phyloP scores from a whole-genome alignment of 2,888 invertebrate species.

The Polia nebulosa region DNA sequence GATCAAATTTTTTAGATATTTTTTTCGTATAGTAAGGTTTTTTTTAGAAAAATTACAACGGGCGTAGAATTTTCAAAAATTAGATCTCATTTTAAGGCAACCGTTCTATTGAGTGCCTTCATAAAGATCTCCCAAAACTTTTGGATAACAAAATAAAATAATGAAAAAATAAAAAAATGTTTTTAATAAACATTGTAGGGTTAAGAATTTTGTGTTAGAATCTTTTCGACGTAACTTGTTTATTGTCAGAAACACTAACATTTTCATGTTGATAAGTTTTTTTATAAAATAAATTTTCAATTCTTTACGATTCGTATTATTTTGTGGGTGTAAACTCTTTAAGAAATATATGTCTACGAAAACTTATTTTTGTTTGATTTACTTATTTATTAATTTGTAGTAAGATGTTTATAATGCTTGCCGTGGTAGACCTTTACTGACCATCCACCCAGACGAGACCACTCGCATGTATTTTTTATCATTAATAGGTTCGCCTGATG shows the following conservation, averaged over 20 bases:
- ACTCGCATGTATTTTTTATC: too few species aligned
- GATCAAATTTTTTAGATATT: slow-evolving; percentile 76
- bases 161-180: slow-evolving; percentile 70
- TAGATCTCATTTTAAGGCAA: slow-evolving; percentile 87
- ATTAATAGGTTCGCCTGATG: too few species aligned
- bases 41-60: slow-evolving; percentile 79
- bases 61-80: slow-evolving; percentile 85
- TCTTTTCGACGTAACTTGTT: slow-evolving; percentile 73
- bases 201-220: slow-evolving; percentile 71
- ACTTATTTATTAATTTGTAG: slow-evolving; percentile 44
- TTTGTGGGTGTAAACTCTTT: slow-evolving; percentile 81
- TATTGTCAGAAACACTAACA: slow-evolving; percentile 82
- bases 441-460: too few species aligned
- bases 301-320: slow-evolving; percentile 80
- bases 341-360: slow-evolving; percentile 82
- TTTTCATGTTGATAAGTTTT: slow-evolving; percentile 79
- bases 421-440: too few species aligned
- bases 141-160: slow-evolving; percentile 77
- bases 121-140: slow-evolving; percentile 85
- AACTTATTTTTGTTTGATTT: slow-evolving; percentile 63
- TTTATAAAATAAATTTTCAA: slow-evolving; percentile 81
- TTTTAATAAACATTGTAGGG: slow-evolving; percentile 78
- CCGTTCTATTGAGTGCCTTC: slow-evolving; percentile 77
- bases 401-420: not conserved
- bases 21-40: slow-evolving; percentile 71